These are phyloP conservation scores for Mycetomoellerius zeteki DNA, from an alignment of 1,140 invertebrate genomes.

Conservation along the genomic window DNA sequence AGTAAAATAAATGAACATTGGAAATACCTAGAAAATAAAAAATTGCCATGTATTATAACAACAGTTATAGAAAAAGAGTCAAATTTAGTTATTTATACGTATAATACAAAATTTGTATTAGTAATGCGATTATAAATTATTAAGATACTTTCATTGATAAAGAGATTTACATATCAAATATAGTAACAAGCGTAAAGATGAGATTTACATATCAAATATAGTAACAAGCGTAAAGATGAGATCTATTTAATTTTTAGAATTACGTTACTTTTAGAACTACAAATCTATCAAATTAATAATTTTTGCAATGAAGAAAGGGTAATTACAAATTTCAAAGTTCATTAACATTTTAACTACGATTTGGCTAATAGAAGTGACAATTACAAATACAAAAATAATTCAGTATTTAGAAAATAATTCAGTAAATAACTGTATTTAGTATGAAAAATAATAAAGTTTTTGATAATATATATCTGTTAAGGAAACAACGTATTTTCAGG, in stretches of 20 bases:
- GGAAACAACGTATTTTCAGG: background rate
- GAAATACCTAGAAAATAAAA: constrained; percentile 9
- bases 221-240: too few relatives aligned
- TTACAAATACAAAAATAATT: background rate
- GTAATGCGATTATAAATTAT: background rate
- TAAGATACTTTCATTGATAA: background rate
- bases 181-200: too few relatives aligned
- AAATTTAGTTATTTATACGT: background rate
- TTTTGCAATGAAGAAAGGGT: background rate
- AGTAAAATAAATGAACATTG: constrained; percentile 33
- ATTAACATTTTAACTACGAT: background rate
- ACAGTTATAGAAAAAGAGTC: background rate
- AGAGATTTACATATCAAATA: too few relatives aligned
- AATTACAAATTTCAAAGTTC: background rate
- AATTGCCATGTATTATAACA: background rate
- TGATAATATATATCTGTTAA: background rate
- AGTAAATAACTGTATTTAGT: background rate
- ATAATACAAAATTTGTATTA: background rate
- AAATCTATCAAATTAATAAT: constrained; percentile 2
- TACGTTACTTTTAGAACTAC: too few relatives aligned
- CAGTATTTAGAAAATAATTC: background rate
- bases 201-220: too few relatives aligned
- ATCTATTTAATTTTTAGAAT: too few relatives aligned
- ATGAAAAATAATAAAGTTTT: background rate
- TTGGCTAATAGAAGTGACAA: background rate